Conservation (phyloP, 2,113 vertebrate genomes). For the Thinocorus orbignyianus region DNA sequence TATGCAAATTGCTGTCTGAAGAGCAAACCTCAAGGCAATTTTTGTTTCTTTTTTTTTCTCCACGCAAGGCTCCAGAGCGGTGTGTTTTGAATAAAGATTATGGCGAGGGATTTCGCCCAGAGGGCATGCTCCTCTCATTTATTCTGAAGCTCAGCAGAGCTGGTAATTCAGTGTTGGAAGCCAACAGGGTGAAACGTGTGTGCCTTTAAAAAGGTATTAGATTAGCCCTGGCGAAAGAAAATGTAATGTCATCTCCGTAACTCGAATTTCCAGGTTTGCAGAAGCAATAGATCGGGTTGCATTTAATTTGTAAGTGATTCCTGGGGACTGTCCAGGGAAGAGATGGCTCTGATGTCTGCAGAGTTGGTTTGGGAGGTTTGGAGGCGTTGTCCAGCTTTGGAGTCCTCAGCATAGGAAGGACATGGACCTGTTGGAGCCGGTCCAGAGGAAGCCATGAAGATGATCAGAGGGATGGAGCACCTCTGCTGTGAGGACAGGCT, state of each 20-base stretch:
- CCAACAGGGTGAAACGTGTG: not conserved
- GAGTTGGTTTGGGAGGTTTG: not conserved
- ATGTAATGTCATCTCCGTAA: not conserved
- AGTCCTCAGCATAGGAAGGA: too few species aligned
- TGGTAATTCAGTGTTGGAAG: constrained; percentile 18
- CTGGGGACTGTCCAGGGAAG: not conserved
- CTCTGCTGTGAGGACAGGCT: too few species aligned
- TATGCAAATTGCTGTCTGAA: constrained; percentile 49
- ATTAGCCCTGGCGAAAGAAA: constrained; percentile 6
- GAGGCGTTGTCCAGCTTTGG: not conserved
- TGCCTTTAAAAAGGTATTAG: constrained; percentile 36
- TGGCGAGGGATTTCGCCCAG: not conserved
- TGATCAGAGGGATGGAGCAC: too few species aligned
- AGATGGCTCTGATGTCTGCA: not conserved
- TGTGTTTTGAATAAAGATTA: constrained; percentile 52
- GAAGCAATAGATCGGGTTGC: not conserved
- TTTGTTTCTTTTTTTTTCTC: not conserved
- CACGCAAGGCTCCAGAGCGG: not conserved
- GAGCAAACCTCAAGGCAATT: constrained; percentile 34
- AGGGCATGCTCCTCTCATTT: not conserved
- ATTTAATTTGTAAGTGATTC: not conserved
- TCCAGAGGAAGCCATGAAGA: too few species aligned
- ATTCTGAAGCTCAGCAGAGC: constrained; percentile 17
- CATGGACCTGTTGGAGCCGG: too few species aligned
- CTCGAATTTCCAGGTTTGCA: not conserved